Percentiles rank a stretch among this genome's conserved stretches.
phyloP scores from a whole-genome alignment of 2,888 invertebrate species.

The Xylophagus ater region DNA sequence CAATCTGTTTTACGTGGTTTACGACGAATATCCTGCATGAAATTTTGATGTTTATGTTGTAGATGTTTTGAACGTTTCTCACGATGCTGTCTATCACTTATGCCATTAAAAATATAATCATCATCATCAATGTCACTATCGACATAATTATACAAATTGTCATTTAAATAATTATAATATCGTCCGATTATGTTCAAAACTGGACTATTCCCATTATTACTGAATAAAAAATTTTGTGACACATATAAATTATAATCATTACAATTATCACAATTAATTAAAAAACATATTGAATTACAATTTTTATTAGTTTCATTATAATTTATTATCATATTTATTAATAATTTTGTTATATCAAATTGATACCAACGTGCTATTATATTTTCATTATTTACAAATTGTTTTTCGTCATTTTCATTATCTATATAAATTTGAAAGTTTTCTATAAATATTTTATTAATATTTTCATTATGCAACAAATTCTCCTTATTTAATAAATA shows the following conservation, averaged over 20 bases:
- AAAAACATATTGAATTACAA: too few species aligned
- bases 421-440: constrained; percentile 32
- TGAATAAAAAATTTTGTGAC: constrained; percentile 23
- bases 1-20: constrained; percentile 44
- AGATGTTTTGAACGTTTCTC: constrained; percentile 24
- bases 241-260: constrained; percentile 27
- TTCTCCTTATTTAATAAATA: too few species aligned
- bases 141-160: too few species aligned
- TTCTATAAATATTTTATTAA: constrained; percentile 28
- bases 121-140: too few species aligned
- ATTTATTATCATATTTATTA: too few species aligned
- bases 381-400: constrained; percentile 21
- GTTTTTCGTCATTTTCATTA: constrained; percentile 31
- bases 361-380: constrained; percentile 45
- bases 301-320: too few species aligned
- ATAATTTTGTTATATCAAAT: constrained; percentile 46
- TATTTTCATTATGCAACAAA: constrained; percentile 21
- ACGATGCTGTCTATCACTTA: too few species aligned
- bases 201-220: constrained; percentile 31
- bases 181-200: constrained; percentile 33
- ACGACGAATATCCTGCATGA: constrained; percentile 21
- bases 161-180: too few species aligned
- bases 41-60: constrained; percentile 19
- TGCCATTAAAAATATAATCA: too few species aligned
- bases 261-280: constrained; percentile 44